A percentile compares a stretch with the other conserved stretches of the same genome.
phyloP scores from a whole-genome alignment of 1,140 invertebrate species.

The Platyura marginata region DNA sequence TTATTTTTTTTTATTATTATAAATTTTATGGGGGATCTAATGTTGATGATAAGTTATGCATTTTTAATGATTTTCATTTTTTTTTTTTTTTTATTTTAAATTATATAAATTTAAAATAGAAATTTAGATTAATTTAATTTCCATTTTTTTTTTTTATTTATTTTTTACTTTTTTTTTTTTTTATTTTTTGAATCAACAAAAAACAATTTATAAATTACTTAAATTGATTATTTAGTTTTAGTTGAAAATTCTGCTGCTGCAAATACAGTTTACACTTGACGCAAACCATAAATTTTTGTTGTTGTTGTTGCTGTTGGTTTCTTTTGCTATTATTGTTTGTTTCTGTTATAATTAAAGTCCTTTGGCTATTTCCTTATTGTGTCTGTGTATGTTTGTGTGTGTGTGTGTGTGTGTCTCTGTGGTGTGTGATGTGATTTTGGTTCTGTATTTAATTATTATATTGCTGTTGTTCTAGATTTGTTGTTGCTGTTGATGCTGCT shows the following conservation, averaged over 20 bases:
- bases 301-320: no score
- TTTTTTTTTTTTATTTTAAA: not conserved
- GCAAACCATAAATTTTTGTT: not conserved
- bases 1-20: not conserved
- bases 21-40: not conserved
- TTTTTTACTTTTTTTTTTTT: not conserved
- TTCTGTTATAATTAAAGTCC: no score
- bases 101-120: not conserved
- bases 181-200: not conserved
- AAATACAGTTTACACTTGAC: slow-evolving; percentile 3
- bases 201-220: slow-evolving; percentile 1
- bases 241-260: slow-evolving; percentile 1
- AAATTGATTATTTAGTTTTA: slow-evolving; percentile 1
- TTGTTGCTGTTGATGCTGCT: no score
- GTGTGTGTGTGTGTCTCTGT: no score
- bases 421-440: not conserved
- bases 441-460: not conserved
- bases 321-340: no score
- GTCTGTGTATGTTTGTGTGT: no score
- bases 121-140: no score
- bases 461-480: not conserved
- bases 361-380: no score
- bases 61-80: not conserved
- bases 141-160: not conserved
- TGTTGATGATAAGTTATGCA: not conserved